Evolutionary conservation across 2,797 vertebrate genomes (phyloP).

Genomic region (Fistularia commersonii): DNA sequence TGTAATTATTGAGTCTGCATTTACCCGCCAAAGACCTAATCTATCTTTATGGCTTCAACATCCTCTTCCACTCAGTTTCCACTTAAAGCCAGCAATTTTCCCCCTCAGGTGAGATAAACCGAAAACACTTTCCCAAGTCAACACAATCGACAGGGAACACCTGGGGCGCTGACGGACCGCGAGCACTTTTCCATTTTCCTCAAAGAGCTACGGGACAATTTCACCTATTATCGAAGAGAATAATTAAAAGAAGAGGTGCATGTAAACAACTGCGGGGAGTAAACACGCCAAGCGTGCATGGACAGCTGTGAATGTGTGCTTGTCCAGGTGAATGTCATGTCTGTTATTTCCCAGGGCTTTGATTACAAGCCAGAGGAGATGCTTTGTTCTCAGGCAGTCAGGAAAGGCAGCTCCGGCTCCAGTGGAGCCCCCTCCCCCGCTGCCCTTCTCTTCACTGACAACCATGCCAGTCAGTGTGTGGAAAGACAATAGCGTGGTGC

Average conservation of each 20-base stretch:
- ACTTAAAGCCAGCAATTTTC: constrained; percentile 24
- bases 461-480: constrained; percentile 49
- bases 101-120: constrained; percentile 34
- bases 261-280: constrained; percentile 31
- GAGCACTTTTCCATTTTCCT: constrained; percentile 30
- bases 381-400: constrained; percentile 71
- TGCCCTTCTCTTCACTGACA: constrained; percentile 59
- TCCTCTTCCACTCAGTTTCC: constrained; percentile 23
- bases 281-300: constrained; percentile 27
- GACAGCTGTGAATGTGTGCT: constrained; percentile 37
- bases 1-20: not conserved
- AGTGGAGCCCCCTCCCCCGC: constrained; percentile 44
- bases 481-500: constrained; percentile 54
- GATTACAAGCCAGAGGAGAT: constrained; percentile 73
- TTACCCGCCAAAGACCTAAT: not conserved
- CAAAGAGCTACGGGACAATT: constrained; percentile 19
- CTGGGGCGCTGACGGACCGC: constrained; percentile 40
- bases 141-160: constrained; percentile 48
- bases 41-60: not conserved
- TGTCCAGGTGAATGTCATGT: constrained; percentile 64
- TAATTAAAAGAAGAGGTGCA: constrained; percentile 21
- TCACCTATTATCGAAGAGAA: constrained; percentile 10
- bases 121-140: constrained; percentile 43
- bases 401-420: constrained; percentile 45
- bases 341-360: constrained; percentile 75